Evolutionary conservation across 2,888 invertebrate species (phyloP).

Genomic region (Megaustenia siamemsis): DNA sequence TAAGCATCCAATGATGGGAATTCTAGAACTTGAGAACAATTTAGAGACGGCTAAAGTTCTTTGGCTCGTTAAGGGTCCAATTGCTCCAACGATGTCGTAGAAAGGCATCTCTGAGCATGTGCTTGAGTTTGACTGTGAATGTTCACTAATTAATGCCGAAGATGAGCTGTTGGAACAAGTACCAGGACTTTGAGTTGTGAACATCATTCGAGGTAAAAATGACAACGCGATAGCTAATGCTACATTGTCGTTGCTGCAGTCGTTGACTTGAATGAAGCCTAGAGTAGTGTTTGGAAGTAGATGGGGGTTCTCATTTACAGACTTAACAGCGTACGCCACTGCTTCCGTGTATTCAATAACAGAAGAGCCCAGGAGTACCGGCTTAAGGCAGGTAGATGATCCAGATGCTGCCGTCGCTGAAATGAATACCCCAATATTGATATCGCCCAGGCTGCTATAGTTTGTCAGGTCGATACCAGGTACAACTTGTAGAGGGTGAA

Average conservation of each 20-base stretch:
- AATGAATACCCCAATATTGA: conserved; percentile 22
- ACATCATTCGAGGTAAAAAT: conserved; percentile 21
- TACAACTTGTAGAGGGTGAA: neutral
- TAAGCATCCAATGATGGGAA: conserved; percentile 59
- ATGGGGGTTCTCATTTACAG: conserved; percentile 1
- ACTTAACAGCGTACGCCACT: conserved; percentile 18
- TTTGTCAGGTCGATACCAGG: neutral
- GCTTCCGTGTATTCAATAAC: conserved; percentile 23
- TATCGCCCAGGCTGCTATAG: neutral
- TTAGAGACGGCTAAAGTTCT: conserved; percentile 62
- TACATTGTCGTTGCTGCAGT: conserved; percentile 26
- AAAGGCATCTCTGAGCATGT: conserved; percentile 16
- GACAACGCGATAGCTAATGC: conserved; percentile 31
- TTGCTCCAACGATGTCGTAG: conserved; percentile 64
- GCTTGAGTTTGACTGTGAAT: neutral
- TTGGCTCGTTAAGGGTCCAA: conserved; percentile 62
- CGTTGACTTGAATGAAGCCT: conserved; percentile 23
- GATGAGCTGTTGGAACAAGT: neutral
- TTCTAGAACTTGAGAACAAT: conserved; percentile 50
- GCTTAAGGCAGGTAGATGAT: neutral
- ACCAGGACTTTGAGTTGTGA: neutral
- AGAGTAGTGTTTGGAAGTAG: conserved; percentile 27
- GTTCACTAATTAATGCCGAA: neutral
- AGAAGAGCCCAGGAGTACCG: neutral
- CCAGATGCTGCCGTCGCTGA: neutral